Evolutionary conservation across 2,888 invertebrate genomes (phyloP).

Genomic region (Athalia circularis): DNA sequence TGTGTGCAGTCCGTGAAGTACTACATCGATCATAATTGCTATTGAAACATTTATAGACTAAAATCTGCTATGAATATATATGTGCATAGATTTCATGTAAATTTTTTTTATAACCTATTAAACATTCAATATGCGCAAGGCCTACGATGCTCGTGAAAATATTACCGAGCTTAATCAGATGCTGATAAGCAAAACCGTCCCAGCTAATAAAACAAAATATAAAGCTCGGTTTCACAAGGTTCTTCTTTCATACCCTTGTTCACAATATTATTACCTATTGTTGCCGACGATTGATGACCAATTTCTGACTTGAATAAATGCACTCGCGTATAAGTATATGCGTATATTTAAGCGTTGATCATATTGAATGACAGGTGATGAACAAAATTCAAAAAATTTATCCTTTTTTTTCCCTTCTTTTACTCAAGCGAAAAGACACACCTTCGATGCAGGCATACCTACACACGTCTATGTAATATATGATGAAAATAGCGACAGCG

Average conservation of each 20-base stretch:
- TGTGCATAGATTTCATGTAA: not conserved
- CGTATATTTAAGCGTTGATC: not conserved
- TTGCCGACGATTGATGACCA: too few species aligned
- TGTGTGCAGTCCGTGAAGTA: conserved; percentile 42
- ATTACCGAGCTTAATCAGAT: too few species aligned
- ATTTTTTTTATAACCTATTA: not conserved
- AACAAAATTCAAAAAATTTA: not conserved
- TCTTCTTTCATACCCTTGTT: not conserved
- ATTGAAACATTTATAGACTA: conserved; percentile 15
- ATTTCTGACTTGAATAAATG: not conserved
- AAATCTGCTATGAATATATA: not conserved
- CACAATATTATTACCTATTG: not conserved
- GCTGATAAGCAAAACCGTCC: too few species aligned
- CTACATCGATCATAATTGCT: conserved; percentile 20
- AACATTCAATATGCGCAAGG: not conserved
- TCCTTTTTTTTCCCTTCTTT: not conserved
- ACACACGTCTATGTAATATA: conserved; percentile 32
- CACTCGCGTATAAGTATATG: not conserved
- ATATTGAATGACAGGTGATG: not conserved
- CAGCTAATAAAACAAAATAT: too few species aligned
- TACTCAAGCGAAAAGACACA: not conserved
- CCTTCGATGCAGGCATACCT: conserved; percentile 32
- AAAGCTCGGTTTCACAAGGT: not conserved
- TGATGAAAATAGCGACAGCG: conserved; percentile 43
- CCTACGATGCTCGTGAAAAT: not conserved